Base-by-base conservation (phyloP, 1,140 invertebrate genomes). In the Drosophila erecta region DNA sequence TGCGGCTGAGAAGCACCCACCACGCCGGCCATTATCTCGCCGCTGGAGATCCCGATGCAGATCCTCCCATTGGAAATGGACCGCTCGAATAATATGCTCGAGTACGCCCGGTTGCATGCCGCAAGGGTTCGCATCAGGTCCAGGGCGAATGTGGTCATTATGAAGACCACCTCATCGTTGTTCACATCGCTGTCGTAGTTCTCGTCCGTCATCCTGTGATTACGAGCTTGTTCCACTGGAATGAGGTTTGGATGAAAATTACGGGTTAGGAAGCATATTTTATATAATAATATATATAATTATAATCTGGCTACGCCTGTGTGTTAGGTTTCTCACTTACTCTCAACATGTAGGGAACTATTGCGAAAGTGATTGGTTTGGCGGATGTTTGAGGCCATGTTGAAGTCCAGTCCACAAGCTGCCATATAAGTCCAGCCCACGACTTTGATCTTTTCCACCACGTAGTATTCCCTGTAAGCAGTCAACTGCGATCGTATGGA, bases 351-450 rank as follows among this genome's bases (percentile, higher is more conserved):
- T 12, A 46, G 56, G 12, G n/a, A 51, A 57, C 24, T 20, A 51
- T 56, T 17, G 7, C 56, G 20, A 22, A 30, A 41, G 7, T 43
- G 12, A 70, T 8, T 22, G 27, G 3, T 43, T n/a, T 30, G 8
- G 12, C 60, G 30, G n/a, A 53, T 17, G 27, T n/a, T 20, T 53
- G 33, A 10, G 1, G 70, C 64, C 20, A 65, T 30, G 11, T 35
- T 24, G 1, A 83, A 7, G 76, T 97, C 95, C 24, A 98, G 93
- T 2, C 98, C 98, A 91, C 97, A 97, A 0, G 97, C 98, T 5
- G 97, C 97, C 97, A 98, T 98, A 85, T 98, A 98, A 0, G 97
- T 98, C 92, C 96, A 97, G 20, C 97, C 95, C 38, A 98, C 97
- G 43, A 98, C 96, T 94, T 99, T 99, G 10, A 99, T 98, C 93